A percentile compares a stretch with the other conserved stretches of the same genome.
Conservation (phyloP, 2,888 invertebrate species). For the Caenorhabditis imperialis region DNA sequence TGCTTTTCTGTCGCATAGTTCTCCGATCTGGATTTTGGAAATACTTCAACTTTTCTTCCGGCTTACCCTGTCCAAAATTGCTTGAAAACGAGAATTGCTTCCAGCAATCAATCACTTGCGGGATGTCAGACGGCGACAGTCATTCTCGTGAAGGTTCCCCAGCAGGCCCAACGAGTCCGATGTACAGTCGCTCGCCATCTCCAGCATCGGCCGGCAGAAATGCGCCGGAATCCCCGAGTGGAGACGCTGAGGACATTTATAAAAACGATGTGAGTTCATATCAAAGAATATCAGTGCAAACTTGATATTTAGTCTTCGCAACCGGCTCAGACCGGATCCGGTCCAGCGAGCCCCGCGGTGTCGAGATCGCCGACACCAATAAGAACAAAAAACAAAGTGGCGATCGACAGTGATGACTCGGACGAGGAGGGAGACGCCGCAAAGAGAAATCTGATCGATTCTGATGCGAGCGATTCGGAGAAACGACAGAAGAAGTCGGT, state of each 20-base stretch:
- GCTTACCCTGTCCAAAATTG: too few relatives aligned
- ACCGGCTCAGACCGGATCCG: neutral
- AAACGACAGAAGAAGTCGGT: constrained; percentile 5
- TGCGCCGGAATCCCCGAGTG: constrained; percentile 32
- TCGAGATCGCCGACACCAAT: constrained; percentile 19
- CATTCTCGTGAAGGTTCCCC: constrained; percentile 16
- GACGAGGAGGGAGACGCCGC: constrained; percentile 26
- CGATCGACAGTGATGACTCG: constrained; percentile 41
- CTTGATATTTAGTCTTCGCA: neutral
- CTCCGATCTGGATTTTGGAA: too few relatives aligned
- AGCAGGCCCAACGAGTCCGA: constrained; percentile 1
- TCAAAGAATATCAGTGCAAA: neutral
- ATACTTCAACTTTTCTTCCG: too few relatives aligned
- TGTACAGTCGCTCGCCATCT: constrained; percentile 13
- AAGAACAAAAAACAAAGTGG: constrained; percentile 18
- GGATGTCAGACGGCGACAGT: constrained; percentile 26
- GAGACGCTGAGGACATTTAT: constrained; percentile 33
- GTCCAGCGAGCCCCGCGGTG: neutral
- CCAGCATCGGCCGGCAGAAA: constrained; percentile 13
- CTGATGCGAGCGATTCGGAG: constrained; percentile 45
- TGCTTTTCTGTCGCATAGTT: too few relatives aligned
- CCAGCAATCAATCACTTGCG: constrained; percentile 4
- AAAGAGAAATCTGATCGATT: constrained; percentile 43
- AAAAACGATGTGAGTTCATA: constrained; percentile 20
- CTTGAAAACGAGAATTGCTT: too few relatives aligned